Percentiles rank a stretch among this genome's conserved stretches.
Conservation (phyloP, 2,113 vertebrate genomes). For the Bubo blakistoni region DNA sequence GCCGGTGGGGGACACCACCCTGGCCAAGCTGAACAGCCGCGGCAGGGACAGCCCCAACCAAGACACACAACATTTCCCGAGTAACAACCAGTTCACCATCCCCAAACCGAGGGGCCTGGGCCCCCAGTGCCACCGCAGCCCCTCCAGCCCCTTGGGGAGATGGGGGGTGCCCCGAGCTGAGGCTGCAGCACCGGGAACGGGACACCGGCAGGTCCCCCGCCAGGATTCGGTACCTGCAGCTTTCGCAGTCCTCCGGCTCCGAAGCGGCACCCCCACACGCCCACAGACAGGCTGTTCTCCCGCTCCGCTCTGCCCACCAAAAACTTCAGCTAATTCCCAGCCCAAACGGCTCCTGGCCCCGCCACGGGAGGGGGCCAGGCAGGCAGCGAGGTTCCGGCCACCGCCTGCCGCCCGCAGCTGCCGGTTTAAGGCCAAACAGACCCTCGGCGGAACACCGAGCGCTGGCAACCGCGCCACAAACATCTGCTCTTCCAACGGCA, state of each 20-base stretch:
- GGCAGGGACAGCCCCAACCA: background rate
- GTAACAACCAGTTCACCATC: background rate
- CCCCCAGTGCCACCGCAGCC: accelerated
- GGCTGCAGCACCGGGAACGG: accelerated
- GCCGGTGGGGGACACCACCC: accelerated
- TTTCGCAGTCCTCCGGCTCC: background rate
- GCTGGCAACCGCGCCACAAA: background rate
- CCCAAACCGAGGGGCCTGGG: background rate
- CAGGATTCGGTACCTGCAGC: background rate
- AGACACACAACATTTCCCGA: accelerated
- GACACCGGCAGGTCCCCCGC: background rate
- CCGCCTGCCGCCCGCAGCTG: background rate
- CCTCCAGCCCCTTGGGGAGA: background rate
- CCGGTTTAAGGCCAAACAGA: background rate
- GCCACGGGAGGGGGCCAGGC: background rate
- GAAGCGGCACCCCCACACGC: background rate
- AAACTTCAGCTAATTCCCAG: slow-evolving; percentile 12
- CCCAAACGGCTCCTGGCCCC: background rate
- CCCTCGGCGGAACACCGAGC: background rate
- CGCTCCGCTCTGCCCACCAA: background rate
- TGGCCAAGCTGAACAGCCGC: background rate
- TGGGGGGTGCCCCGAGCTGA: accelerated
- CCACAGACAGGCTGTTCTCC: slow-evolving; percentile 12
- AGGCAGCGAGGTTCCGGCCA: background rate
- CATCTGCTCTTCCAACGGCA: slow-evolving; percentile 52